Base-by-base conservation (phyloP, 2,797 vertebrate species). In the Tenualosa thibaudeaui region DNA sequence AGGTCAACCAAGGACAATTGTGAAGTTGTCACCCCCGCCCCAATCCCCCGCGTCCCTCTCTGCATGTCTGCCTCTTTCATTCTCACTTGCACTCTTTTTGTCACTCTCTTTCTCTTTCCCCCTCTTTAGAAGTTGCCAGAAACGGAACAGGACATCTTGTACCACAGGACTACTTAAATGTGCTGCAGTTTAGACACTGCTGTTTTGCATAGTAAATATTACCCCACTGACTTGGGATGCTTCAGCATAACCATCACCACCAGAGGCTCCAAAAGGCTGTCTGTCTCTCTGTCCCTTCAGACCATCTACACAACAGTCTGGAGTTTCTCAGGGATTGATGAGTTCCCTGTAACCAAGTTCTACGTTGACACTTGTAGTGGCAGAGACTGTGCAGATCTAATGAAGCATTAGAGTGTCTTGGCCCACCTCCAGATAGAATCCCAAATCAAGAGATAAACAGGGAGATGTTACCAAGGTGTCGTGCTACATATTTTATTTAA, bases 1-100 rank as follows among this genome's bases (percentile, higher is more conserved):
- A 68, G 71, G 87, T 85, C 81, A 85, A 17, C 5, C 40, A 53
- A 83, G 85, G 85, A 81, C 85, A 88, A 53, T 81, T 49, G 75
- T 37, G 50, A 62, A 58, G 49, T 26, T 81, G 81, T 68, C 81
- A 22, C 17, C 85, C 78, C 17, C 85, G 60, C 4, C 26, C 37
- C 22, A 24, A 19, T 54, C 82, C 26, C 60, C n/a, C 5, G 0
- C 8, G 4, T 24, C 6, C 9, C 8, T 75, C 12, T 71, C 65
- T 68, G 3, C 12, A 0, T 54, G 51, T 22, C 17, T 19, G 19
- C 31, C 62, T 37, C 68, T 75, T 40, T 75, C 24, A 15, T 37
- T 26, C 65, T 75, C 68, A 40, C 68, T 75, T 58, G 5, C 19
- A 1, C 9, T 75, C 31, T 40, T 19, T 75, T 40, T 71, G 3